Percentiles rank a stretch among this genome's conserved stretches.
phyloP scores from a whole-genome alignment of 2,888 invertebrate genomes.

The Pachymerium ferrugineum region DNA sequence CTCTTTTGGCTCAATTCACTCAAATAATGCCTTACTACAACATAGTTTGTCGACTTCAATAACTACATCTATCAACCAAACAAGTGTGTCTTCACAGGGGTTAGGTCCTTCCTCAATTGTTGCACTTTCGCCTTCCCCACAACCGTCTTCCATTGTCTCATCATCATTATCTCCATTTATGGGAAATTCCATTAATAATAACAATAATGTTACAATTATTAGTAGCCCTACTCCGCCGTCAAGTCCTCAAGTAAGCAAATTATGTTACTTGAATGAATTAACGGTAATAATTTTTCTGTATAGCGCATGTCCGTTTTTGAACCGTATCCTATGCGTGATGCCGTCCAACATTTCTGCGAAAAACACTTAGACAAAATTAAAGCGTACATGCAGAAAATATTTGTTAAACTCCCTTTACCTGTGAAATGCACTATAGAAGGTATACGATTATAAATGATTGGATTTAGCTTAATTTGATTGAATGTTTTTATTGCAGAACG shows the following conservation, averaged over 20 bases:
- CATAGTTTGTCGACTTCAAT: constrained; percentile 35
- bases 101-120: neutral
- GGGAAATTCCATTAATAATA: constrained; percentile 42
- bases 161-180: constrained; percentile 33
- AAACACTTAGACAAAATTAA: constrained; percentile 89
- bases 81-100: constrained; percentile 1
- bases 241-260: constrained; percentile 36
- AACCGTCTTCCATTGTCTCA: constrained; percentile 28
- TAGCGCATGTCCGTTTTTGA: constrained; percentile 78
- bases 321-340: constrained; percentile 84
- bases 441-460: constrained; percentile 42
- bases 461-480: neutral
- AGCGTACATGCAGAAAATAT: constrained; percentile 81
- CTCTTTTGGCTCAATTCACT: constrained; percentile 33
- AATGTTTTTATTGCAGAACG: constrained; percentile 54
- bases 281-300: neutral
- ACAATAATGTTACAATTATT: constrained; percentile 71
- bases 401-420: constrained; percentile 77
- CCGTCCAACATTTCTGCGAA: constrained; percentile 92
- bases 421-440: constrained; percentile 91
- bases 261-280: neutral
- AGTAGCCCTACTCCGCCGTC: constrained; percentile 28
- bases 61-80: constrained; percentile 31
- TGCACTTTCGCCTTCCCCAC: constrained; percentile 32
- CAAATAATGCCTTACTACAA: constrained; percentile 33